Percentiles rank a stretch among this genome's conserved stretches.
These are phyloP conservation scores for Sebastes trivittatus DNA, from an alignment of 2,797 vertebrate species.

Conservation along the genomic window DNA sequence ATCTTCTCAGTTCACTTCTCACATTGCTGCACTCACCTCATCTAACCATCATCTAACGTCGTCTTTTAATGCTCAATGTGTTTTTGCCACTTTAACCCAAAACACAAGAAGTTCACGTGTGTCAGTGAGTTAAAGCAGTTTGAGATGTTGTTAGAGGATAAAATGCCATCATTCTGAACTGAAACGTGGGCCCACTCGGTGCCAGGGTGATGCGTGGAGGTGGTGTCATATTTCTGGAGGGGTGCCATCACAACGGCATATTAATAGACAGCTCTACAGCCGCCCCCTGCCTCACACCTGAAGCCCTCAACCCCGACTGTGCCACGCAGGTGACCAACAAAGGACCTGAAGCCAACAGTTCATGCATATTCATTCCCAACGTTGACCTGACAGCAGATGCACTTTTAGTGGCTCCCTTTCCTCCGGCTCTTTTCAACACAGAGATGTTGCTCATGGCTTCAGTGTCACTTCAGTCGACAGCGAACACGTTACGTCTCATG, in stretches of 20 bases:
- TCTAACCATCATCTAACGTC: background rate
- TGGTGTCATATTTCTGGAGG: constrained; percentile 54
- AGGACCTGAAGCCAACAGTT: constrained; percentile 60
- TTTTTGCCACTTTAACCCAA: background rate
- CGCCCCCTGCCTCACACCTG: constrained; percentile 46
- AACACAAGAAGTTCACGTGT: background rate
- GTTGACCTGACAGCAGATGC: constrained; percentile 47
- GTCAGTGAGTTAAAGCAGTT: constrained; percentile 8
- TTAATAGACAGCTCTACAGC: constrained; percentile 60
- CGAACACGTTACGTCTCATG: background rate
- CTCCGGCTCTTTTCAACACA: constrained; percentile 6
- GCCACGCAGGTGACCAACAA: constrained; percentile 63
- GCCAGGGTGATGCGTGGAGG: constrained; percentile 23
- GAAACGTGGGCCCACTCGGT: constrained; percentile 18
- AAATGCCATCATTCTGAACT: constrained; percentile 29
- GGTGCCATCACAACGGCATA: constrained; percentile 26
- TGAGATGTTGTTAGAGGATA: constrained; percentile 24
- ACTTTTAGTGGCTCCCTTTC: constrained; percentile 53
- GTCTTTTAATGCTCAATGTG: background rate
- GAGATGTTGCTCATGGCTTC: background rate
- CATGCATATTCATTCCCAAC: constrained; percentile 76
- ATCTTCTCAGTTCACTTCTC: background rate
- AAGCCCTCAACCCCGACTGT: constrained; percentile 62
- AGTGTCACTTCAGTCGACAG: background rate
- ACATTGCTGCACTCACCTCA: background rate